Percentiles rank a stretch among this genome's conserved stretches.
Conservation (phyloP, 2,113 vertebrate species). For the Pao palembangensis region DNA sequence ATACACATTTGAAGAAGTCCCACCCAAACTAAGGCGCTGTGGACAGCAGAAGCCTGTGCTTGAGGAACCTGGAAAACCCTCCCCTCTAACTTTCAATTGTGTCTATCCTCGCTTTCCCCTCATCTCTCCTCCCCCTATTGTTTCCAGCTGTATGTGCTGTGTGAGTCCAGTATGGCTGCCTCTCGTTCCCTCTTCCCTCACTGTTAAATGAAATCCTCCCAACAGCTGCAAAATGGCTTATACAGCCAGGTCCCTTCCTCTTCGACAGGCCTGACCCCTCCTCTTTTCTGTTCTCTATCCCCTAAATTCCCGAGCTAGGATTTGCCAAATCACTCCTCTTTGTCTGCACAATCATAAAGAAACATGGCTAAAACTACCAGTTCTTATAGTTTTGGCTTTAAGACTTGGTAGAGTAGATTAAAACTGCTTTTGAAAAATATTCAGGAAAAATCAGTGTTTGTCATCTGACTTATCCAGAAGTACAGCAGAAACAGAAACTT, state of each 20-base stretch:
- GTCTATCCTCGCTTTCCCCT: neutral
- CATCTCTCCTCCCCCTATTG: neutral
- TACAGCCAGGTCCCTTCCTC: neutral
- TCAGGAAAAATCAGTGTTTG: neutral
- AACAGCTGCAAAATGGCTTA: conserved; percentile 1
- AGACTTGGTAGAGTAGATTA: neutral
- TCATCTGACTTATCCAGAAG: neutral
- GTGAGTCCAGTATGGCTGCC: neutral
- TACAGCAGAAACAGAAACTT: neutral
- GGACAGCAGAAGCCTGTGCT: neutral
- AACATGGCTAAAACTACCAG: neutral
- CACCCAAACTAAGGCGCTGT: neutral
- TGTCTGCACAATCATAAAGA: neutral
- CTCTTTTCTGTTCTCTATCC: neutral
- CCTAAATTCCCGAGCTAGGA: neutral
- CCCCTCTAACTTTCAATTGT: neutral
- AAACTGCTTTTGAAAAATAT: neutral
- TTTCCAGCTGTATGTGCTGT: neutral
- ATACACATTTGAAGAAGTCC: no score
- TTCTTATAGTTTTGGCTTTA: neutral
- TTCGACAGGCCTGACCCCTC: neutral
- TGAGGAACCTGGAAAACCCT: neutral
- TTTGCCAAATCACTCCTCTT: neutral
- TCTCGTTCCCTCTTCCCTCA: neutral
- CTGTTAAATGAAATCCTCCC: neutral